These are phyloP conservation scores for Ceratotherium simum DNA, from an alignment of 2,113 vertebrate species.

Conservation along the genomic window DNA sequence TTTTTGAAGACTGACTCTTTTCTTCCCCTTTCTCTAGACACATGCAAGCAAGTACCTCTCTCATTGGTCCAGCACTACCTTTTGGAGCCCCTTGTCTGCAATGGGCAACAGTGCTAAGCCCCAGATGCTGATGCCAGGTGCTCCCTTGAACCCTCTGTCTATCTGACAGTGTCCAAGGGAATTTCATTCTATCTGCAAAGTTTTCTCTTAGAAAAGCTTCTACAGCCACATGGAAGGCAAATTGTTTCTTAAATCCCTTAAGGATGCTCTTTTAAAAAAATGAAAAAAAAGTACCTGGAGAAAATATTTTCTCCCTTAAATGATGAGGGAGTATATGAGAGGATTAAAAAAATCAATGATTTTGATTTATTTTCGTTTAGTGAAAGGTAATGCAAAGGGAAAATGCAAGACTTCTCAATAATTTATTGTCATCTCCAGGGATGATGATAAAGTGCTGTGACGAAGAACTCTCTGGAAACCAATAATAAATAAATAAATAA, in stretches of 20 bases:
- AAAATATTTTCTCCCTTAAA: slow-evolving; percentile 36
- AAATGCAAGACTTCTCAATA: not conserved
- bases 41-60: not conserved
- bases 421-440: not conserved
- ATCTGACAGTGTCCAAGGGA: not conserved
- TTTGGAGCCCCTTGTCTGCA: not conserved
- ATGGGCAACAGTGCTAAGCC: not conserved
- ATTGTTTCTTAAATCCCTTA: not conserved
- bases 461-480: slow-evolving; percentile 21
- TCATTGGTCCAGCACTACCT: not conserved
- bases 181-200: not conserved
- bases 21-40: not conserved
- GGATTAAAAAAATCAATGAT: not conserved
- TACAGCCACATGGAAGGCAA: not conserved
- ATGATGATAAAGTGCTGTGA: not conserved
- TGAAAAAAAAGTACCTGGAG: not conserved
- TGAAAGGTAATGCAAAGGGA: not conserved
- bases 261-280: not conserved
- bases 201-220: not conserved
- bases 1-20: not conserved
- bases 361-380: slow-evolving; percentile 29
- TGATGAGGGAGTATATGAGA: not conserved
- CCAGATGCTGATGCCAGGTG: not conserved
- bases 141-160: not conserved
- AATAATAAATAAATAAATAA: not conserved